Conservation (phyloP, 1,140 invertebrate genomes). For the Notospermus geniculatus region DNA sequence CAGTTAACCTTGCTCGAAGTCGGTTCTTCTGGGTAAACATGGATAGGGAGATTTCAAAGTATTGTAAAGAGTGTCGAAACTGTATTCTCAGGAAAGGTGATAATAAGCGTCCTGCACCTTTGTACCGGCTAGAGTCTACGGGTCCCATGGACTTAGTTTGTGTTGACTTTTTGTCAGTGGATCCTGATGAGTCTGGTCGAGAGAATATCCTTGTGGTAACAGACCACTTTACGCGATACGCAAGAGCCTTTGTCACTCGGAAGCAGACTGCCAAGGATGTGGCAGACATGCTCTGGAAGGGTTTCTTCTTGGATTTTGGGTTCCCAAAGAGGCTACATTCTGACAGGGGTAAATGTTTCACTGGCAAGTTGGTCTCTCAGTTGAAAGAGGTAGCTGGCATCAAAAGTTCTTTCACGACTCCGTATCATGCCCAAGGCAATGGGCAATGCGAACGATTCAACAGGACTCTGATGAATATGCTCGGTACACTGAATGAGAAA, state of each 20-base stretch:
- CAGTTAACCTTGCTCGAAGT: constrained; percentile 13
- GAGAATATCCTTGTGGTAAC: no score
- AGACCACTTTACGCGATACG: constrained; percentile 21
- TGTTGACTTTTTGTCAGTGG: no score
- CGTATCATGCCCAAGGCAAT: constrained; percentile 19
- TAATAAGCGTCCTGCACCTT: no score
- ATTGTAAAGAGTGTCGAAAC: background rate
- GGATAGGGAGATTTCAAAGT: constrained; percentile 2
- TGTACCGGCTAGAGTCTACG: no score
- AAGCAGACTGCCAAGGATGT: constrained; percentile 19
- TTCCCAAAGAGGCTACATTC: no score
- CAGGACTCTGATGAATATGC: constrained; percentile 18
- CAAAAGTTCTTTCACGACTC: background rate
- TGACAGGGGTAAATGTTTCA: no score
- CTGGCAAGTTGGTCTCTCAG: no score
- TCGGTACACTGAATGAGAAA: constrained; percentile 16
- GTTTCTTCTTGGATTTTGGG: no score
- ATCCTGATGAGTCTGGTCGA: no score
- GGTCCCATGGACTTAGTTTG: no score
- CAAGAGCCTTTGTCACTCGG: constrained; percentile 10
- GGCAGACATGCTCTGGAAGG: constrained; percentile 18
- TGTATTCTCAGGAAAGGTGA: background rate
- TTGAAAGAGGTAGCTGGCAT: background rate
- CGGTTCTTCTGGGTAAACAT: constrained; percentile 21
- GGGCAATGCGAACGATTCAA: constrained; percentile 16